Evolutionary conservation across 2,113 vertebrate species (phyloP).

Genomic region (Amblyopsis rosae): DNA sequence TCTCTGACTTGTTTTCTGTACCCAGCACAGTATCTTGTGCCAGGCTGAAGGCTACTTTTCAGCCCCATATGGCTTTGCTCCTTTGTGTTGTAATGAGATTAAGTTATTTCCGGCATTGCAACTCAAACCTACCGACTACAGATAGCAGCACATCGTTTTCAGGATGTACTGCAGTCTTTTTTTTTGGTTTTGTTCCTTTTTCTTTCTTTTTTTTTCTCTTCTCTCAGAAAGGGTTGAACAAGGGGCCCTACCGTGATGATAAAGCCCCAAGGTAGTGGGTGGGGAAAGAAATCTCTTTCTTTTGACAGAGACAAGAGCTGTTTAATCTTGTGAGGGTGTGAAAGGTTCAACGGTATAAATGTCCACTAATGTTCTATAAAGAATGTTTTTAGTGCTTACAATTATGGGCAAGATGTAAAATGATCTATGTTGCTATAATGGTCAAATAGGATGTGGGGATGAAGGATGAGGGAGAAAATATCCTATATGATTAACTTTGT

Average conservation of each 20-base stretch:
- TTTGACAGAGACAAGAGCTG: slow-evolving; percentile 38
- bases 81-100: slow-evolving; percentile 46
- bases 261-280: slow-evolving; percentile 52
- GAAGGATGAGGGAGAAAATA: too few species aligned
- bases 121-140: slow-evolving; percentile 17
- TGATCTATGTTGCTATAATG: background rate
- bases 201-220: background rate
- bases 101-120: slow-evolving; percentile 50
- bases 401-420: background rate
- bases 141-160: background rate
- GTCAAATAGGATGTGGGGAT: too few species aligned
- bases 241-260: slow-evolving; percentile 28
- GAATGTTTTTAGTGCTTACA: background rate
- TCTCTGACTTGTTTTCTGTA: slow-evolving; percentile 36
- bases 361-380: background rate
- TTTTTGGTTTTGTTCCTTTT: background rate
- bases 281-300: slow-evolving; percentile 27
- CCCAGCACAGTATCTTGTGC: slow-evolving; percentile 28
- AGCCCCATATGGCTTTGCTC: slow-evolving; percentile 34
- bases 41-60: slow-evolving; percentile 39
- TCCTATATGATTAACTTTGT: too few species aligned
- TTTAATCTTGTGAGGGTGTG: background rate
- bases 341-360: background rate
- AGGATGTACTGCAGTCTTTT: slow-evolving; percentile 12
- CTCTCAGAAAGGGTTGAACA: slow-evolving; percentile 12